Evolutionary conservation across 2,888 invertebrate genomes (phyloP), one percentile per base, ranked within the genome.

Genomic region (Amblyjoppa fuscipennis): DNA sequence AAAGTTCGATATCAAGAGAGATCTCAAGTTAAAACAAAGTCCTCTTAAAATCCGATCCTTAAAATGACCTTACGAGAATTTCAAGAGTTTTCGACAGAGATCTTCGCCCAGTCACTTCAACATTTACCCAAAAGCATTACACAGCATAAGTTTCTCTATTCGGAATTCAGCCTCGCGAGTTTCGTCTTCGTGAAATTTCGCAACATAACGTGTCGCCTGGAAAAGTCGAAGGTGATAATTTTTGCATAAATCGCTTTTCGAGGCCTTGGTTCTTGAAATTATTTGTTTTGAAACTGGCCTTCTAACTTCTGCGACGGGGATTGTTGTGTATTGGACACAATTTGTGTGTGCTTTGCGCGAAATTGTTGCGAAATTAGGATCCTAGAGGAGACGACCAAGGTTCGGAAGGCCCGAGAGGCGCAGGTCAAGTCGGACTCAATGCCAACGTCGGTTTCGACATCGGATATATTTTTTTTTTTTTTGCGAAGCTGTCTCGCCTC

Each of bases 381-480:
- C 66, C 64, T 28, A 51, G 71, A 75, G 80, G 28, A 59, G 61
- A 81, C 49, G 80, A 76, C 53, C 80, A 76, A 76, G 78, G 81
- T 82, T 76, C 61, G 71, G 31, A 0, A 61, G 80, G 53, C 68
- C 68, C 66, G 75, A 81, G 82, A 81, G 84, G 85, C 75, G 83
- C 85, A 85, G 85, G 83, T 85, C 85, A 80, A 83, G 85, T 85
- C 83, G 69, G 59, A n/a, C 80, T 85, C 85, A 85, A 85, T 85
- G 83, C 76, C 83, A 73, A 77, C 80, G 80, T 83, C 51, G 71
- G 31, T 75, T 85, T 61, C 83, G 59, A 76, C 38, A 85, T 56
- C 20, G 51, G 11, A 5, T 28, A 13, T 73, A n/a, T 66, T 56
- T 78, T 49, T 31, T 51, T 70, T 70, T 28, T 20, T 70, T 16